These are phyloP conservation scores for Shinisaurus crocodilurus DNA, from an alignment of 2,113 vertebrate species.

Conservation along the genomic window DNA sequence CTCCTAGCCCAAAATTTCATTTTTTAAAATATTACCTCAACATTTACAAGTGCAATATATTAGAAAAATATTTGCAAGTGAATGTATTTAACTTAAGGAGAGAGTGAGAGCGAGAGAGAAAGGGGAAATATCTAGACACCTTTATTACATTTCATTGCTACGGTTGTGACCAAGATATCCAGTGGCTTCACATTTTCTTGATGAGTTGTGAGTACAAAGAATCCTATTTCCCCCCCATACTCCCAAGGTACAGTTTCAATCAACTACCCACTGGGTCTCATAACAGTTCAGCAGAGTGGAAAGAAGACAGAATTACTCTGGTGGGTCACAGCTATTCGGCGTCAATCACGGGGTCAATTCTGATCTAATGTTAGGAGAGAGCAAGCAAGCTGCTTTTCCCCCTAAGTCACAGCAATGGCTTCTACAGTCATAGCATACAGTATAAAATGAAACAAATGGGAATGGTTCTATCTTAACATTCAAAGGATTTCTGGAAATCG, in stretches of 20 bases:
- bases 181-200: not conserved
- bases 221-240: not conserved
- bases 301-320: not conserved
- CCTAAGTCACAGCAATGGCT: not conserved
- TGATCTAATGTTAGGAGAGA: not conserved
- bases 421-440: not conserved
- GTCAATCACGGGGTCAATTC: not conserved
- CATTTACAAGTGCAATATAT: not conserved
- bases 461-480: not conserved
- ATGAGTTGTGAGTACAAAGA: not conserved
- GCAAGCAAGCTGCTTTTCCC: not conserved
- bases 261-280: constrained; percentile 13
- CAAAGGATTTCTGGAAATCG: not conserved
- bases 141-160: not conserved
- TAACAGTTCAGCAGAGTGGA: constrained; percentile 9
- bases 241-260: constrained; percentile 18
- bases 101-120: too few relatives aligned
- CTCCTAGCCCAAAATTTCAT: not conserved
- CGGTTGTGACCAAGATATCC: not conserved
- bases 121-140: not conserved
- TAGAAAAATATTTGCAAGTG: not conserved
- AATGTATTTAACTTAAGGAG: not conserved
- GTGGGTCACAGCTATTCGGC: not conserved
- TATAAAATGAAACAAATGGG: not conserved
- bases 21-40: not conserved